A percentile compares a stretch with the other conserved stretches of the same genome.
Conservation (phyloP, 2,888 invertebrate genomes). For the Trissolcus japonicus region DNA sequence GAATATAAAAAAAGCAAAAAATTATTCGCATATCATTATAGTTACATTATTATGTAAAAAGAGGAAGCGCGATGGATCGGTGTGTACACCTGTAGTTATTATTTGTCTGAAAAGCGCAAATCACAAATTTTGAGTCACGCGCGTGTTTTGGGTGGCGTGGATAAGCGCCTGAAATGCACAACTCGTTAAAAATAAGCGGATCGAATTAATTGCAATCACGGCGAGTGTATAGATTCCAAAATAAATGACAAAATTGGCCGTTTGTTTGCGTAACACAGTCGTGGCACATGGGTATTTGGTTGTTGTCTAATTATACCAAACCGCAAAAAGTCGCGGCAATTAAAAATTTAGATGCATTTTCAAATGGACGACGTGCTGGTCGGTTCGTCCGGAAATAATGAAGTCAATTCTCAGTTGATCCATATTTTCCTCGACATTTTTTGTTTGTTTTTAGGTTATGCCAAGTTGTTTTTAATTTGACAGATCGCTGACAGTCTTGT, state of each 20-base stretch:
- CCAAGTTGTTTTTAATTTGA: background rate
- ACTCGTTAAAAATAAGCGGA: slow-evolving; percentile 18
- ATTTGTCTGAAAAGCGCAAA: no score
- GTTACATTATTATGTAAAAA: slow-evolving; percentile 37
- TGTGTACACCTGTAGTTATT: background rate
- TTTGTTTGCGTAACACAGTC: slow-evolving; percentile 28
- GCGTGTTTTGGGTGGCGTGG: no score
- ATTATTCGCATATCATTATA: slow-evolving; percentile 14
- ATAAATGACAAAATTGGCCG: slow-evolving; percentile 30
- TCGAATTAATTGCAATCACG: slow-evolving; percentile 5
- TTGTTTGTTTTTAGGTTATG: slow-evolving; percentile 26
- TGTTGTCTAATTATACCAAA: no score
- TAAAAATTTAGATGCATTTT: no score
- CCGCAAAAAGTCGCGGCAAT: no score
- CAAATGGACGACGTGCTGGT: background rate
- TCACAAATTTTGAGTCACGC: no score
- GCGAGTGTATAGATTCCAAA: slow-evolving; percentile 10
- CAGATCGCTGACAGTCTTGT: no score
- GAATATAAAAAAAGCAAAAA: background rate
- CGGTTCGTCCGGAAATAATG: background rate
- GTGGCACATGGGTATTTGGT: background rate
- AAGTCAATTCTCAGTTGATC: background rate
- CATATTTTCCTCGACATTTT: background rate
- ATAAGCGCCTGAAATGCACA: background rate
- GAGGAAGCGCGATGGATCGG: background rate